Percentiles rank a stretch among this genome's conserved stretches.
Evolutionary conservation across 2,113 vertebrate genomes (phyloP).

Genomic region (Erpornis zantholeuca): DNA sequence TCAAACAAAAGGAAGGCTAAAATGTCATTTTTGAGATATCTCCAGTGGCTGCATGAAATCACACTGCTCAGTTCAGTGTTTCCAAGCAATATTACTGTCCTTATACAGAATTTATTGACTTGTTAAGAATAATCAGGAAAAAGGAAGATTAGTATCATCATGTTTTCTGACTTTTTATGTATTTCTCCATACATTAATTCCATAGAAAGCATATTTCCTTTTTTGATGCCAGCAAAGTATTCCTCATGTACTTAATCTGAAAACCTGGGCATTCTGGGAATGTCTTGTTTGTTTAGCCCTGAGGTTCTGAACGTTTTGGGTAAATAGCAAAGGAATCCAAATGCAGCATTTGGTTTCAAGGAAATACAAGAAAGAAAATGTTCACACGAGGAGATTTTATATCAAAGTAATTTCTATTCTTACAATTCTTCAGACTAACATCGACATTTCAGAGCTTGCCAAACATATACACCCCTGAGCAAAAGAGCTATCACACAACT

Average conservation of each 20-base stretch:
- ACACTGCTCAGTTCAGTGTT: neutral
- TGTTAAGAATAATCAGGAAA: neutral
- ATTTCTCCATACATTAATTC: neutral
- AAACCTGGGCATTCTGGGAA: neutral
- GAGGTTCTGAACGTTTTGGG: conserved; percentile 10
- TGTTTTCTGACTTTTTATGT: neutral
- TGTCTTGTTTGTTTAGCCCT: conserved; percentile 28
- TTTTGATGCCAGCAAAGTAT: neutral
- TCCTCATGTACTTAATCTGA: neutral
- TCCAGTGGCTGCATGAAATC: neutral
- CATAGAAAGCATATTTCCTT: neutral
- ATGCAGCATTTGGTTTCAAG: neutral
- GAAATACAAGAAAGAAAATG: neutral
- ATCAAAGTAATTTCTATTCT: neutral
- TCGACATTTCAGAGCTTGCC: neutral
- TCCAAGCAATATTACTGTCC: neutral
- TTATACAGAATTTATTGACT: neutral
- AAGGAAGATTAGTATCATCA: neutral
- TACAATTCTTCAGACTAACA: neutral
- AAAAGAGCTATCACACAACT: neutral
- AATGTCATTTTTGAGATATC: neutral
- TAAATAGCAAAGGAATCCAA: conserved; percentile 26
- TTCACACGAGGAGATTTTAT: neutral
- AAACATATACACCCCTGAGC: neutral
- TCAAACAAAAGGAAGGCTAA: neutral